Conservation (phyloP, 2,888 invertebrate species). For the Hedychridium roseum region DNA sequence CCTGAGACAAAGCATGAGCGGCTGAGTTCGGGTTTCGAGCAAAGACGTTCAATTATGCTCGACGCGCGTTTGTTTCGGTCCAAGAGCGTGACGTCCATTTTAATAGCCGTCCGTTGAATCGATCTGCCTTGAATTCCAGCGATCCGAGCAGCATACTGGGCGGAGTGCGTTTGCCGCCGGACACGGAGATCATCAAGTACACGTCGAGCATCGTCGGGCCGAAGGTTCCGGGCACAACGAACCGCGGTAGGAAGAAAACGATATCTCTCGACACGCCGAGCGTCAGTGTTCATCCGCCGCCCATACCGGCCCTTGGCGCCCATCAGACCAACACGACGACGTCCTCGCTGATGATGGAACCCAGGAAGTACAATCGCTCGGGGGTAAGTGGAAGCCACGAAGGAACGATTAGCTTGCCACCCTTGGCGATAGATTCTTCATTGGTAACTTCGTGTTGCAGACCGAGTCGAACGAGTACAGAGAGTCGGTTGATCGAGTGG, state of each 20-base stretch:
- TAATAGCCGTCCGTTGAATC: no score
- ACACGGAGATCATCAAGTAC: conserved; percentile 90
- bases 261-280: conserved; percentile 83
- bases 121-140: no score
- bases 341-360: conserved; percentile 64
- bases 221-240: conserved; percentile 84
- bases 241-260: conserved; percentile 87
- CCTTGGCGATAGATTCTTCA: neutral
- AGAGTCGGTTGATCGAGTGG: conserved; percentile 73
- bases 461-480: conserved; percentile 55
- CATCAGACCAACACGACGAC: conserved; percentile 54
- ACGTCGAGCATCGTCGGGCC: conserved; percentile 88
- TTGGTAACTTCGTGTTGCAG: conserved; percentile 27
- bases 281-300: conserved; percentile 68
- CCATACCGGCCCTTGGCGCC: conserved; percentile 52
- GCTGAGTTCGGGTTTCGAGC: no score
- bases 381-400: conserved; percentile 37
- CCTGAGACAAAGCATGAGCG: no score
- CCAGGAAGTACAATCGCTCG: conserved; percentile 59
- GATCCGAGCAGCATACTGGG: conserved; percentile 85
- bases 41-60: no score
- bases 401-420: neutral
- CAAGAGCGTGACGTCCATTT: no score
- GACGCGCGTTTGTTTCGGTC: no score
- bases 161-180: conserved; percentile 84